A percentile compares a stretch with the other conserved stretches of the same genome.
Conservation (phyloP, 2,888 invertebrate genomes). For the Ischnura elegans region DNA sequence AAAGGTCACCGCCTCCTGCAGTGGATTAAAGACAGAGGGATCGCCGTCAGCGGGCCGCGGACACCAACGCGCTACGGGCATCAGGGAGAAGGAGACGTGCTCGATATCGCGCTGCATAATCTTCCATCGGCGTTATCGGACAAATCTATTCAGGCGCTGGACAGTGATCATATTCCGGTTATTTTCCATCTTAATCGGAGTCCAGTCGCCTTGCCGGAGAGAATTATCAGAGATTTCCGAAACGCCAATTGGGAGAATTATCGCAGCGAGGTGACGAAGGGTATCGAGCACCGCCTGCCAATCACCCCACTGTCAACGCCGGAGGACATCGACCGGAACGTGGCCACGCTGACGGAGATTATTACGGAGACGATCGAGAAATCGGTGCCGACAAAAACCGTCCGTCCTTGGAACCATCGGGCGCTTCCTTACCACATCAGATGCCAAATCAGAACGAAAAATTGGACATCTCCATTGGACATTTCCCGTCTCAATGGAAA, state of each 20-base stretch:
- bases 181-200: background rate
- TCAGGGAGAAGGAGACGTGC: background rate
- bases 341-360: no score
- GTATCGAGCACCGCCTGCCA: background rate
- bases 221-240: background rate
- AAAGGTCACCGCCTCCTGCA: background rate
- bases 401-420: no score
- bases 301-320: background rate
- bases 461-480: no score
- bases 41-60: background rate
- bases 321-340: background rate
- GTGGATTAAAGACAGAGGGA: background rate
- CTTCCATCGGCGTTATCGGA: background rate
- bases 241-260: background rate
- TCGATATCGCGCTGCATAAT: background rate
- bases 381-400: no score
- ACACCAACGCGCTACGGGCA: background rate
- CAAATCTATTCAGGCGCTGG: no score
- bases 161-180: no score
- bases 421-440: no score
- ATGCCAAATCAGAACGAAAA: no score
- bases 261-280: no score
- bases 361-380: no score
- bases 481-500: no score
- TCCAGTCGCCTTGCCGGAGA: background rate